Conservation (phyloP, 2,888 invertebrate genomes). For the Sphinx pinastri region DNA sequence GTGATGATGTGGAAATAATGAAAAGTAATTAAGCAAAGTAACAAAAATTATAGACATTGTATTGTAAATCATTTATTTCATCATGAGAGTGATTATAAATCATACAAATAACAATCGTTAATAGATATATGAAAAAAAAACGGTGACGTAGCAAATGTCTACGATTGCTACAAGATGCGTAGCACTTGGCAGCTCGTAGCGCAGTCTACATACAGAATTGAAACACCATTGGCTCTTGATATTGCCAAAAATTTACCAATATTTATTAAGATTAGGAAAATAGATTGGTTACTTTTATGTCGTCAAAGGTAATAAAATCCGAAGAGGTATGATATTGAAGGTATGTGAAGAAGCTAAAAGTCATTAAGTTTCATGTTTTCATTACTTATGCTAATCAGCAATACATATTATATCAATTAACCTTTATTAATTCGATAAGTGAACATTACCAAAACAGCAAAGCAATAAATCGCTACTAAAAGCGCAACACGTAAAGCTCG, state of each 20-base stretch:
- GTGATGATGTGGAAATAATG: no score
- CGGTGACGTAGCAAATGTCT: conserved; percentile 11
- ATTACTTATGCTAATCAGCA: no score
- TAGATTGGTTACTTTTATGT: neutral
- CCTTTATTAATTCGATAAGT: conserved; percentile 26
- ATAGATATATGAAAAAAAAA: neutral
- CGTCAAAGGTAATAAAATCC: neutral
- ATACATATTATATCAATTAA: neutral
- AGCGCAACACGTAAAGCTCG: conserved; percentile 73
- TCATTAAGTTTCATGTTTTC: no score
- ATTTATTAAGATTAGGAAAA: neutral
- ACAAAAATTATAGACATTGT: neutral
- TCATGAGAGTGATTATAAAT: neutral
- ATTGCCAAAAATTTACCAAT: neutral
- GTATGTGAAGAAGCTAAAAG: no score
- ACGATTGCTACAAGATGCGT: conserved; percentile 39
- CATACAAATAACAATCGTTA: no score
- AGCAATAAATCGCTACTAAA: conserved; percentile 52
- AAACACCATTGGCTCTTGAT: conserved; percentile 26
- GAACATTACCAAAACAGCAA: conserved; percentile 47
- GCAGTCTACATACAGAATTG: neutral
- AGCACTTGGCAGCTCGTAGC: conserved; percentile 14
- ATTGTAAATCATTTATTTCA: neutral
- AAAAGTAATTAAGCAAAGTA: no score
- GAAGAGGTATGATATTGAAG: neutral